Evolutionary conservation across 2,797 vertebrate genomes (phyloP), one percentile per base, ranked within the genome.

Genomic region (Scleropages formosus): DNA sequence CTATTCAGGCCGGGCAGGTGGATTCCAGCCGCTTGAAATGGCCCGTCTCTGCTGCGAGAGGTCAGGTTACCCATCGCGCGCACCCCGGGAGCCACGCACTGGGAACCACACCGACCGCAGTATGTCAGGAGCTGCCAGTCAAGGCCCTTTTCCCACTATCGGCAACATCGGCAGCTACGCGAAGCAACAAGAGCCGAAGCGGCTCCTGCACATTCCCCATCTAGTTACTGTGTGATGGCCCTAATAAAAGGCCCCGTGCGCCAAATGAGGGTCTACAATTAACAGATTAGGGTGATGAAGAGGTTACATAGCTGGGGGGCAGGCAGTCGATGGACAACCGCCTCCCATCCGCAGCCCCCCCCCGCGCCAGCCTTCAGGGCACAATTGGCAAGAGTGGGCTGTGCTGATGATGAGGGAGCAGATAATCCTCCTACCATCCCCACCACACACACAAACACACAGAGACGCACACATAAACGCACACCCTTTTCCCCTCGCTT

Each of bases 201-300:
- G 85, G 85, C 87, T 90, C 91, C 89, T 89, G 89, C 84, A 86
- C 91, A 90, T 91, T 92, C 90, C 92, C 91, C 76, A 85, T 89
- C 83, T 87, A 82, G 84, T 88, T 90, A 89, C 89, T 88, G 87
- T 91, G 90, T 87, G 82, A 89, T 91, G 90, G 91, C 91, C 93
- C 89, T 87, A 92, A 92, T 93, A 93, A 92, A 94, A 93, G 94
- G 91, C 89, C 74, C 90, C 92, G 90, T 94, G 90, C 93, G 94
- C 92, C 94, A 94, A 90, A 87, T 90, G 87, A 92, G 92, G 89
- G 82, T 83, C 88, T 92, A 91, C 93, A 95, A 96, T 95, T 95
- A 96, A 92, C 93, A 94, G 95, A 95, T 96, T 95, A 95, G 90
- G 88, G 89, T 91, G 90, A 92, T 91, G 90, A 91, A 93, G 89